phyloP scores from a whole-genome alignment of 2,797 vertebrate species.

The Menidia menidia region DNA sequence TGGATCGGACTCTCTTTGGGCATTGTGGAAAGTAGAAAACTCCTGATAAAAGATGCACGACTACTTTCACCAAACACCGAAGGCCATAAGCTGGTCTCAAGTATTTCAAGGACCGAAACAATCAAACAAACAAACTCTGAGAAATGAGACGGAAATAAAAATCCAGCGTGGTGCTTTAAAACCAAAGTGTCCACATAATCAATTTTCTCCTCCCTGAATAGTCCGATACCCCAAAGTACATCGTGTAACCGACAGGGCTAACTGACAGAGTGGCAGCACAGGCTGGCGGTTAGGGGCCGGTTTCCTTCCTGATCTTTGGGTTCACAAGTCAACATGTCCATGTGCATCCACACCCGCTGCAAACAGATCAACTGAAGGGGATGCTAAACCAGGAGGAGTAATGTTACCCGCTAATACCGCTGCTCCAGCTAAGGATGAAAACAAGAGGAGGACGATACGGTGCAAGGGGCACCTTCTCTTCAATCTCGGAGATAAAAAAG shows the following conservation, averaged over 20 bases:
- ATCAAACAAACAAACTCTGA: conserved; percentile 8
- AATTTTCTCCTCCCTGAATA: conserved; percentile 28
- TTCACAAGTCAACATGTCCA: conserved; percentile 53
- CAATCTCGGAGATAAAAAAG: conserved; percentile 51
- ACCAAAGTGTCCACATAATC: conserved; percentile 28
- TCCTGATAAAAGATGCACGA: background rate
- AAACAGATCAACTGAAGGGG: conserved; percentile 52
- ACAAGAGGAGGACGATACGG: conserved; percentile 16
- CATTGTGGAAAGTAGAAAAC: background rate
- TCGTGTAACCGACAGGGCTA: conserved; percentile 31
- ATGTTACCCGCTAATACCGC: conserved; percentile 36
- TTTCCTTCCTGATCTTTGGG: conserved; percentile 68
- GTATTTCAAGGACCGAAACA: conserved; percentile 9
- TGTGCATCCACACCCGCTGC: conserved; percentile 50
- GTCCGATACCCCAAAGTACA: conserved; percentile 25
- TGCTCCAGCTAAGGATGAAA: conserved; percentile 29
- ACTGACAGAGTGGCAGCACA: conserved; percentile 64
- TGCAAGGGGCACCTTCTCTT: conserved; percentile 38
- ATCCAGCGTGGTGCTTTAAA: conserved; percentile 11
- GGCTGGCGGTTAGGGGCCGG: conserved; percentile 59
- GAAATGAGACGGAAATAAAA: background rate
- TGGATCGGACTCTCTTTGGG: background rate
- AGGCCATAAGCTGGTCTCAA: conserved; percentile 1
- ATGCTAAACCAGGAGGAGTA: background rate
- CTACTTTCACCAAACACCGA: conserved; percentile 6